Conservation (phyloP, 1,140 invertebrate species). For the Rhopalosiphum maidis region DNA sequence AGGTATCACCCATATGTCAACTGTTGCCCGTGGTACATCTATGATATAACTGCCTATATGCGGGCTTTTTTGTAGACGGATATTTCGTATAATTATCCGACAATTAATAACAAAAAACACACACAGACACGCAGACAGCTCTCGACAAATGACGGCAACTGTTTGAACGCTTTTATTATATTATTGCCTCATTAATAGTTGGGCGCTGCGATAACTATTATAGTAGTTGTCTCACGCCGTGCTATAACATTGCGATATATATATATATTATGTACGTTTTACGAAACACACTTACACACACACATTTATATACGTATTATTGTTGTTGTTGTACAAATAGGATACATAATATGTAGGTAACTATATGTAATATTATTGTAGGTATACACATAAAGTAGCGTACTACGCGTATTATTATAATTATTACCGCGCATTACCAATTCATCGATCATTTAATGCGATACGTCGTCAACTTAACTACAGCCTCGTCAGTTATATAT, state of each 20-base stretch:
- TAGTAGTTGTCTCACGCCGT: not conserved
- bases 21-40: no score
- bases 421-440: not conserved
- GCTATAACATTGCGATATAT: not conserved
- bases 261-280: not conserved
- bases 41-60: no score
- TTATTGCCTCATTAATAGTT: not conserved
- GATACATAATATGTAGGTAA: not conserved
- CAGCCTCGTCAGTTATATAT: not conserved
- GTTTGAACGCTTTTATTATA: no score
- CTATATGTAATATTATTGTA: no score
- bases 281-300: not conserved
- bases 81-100: no score
- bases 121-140: no score
- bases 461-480: not conserved
- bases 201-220: not conserved
- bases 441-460: slow-evolving; percentile 4
- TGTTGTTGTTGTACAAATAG: not conserved
- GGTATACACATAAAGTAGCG: no score
- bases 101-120: no score
- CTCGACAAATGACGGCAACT: no score
- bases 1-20: no score
- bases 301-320: no score
- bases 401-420: not conserved
- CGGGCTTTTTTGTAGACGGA: no score